Evolutionary conservation across 2,113 vertebrate genomes (phyloP).

Genomic region (Corythornis vintsioides): DNA sequence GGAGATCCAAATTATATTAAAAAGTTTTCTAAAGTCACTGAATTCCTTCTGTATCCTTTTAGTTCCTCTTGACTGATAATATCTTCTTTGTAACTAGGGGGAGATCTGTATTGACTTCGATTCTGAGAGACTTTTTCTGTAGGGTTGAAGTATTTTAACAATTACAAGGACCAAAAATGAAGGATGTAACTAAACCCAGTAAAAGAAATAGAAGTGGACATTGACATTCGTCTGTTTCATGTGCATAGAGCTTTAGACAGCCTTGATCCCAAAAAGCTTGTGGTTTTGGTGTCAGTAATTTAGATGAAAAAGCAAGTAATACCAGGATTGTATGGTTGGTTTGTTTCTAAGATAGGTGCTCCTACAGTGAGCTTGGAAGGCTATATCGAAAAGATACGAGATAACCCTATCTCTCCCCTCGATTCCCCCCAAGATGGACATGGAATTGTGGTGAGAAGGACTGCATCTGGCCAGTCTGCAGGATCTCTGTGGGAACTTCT

Average conservation of each 20-base stretch:
- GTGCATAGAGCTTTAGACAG: not conserved
- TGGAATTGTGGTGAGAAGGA: not conserved
- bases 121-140: not conserved
- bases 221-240: not conserved
- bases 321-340: not conserved
- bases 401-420: not conserved
- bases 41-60: not conserved
- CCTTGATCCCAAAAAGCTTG: not conserved
- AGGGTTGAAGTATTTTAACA: not conserved
- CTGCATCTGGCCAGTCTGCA: not conserved
- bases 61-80: not conserved
- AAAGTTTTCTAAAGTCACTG: not conserved
- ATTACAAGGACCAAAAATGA: not conserved
- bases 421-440: not conserved
- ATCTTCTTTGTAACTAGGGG: not conserved
- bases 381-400: not conserved
- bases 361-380: not conserved
- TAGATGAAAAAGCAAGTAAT: not conserved
- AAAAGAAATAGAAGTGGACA: not conserved
- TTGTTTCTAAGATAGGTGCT: slow-evolving; percentile 20
- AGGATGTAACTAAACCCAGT: not conserved
- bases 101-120: not conserved
- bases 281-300: not conserved
- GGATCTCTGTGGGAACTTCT: slow-evolving; percentile 53
- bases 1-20: not conserved